These are phyloP conservation scores for Amphipyra berbera DNA, from an alignment of 2,888 invertebrate genomes.

Conservation along the genomic window DNA sequence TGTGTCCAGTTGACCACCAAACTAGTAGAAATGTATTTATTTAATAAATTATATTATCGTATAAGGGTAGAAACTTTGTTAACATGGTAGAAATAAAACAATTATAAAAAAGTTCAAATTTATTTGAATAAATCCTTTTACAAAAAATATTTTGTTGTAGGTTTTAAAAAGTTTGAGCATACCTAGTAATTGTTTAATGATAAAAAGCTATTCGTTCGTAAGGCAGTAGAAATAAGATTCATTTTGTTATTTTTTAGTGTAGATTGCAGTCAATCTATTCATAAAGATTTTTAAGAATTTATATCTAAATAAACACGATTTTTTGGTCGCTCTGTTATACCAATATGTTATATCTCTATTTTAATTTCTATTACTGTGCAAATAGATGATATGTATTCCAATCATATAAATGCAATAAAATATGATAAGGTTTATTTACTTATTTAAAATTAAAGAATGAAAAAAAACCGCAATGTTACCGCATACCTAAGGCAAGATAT, in stretches of 20 bases:
- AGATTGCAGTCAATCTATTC: neutral
- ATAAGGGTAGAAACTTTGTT: no score
- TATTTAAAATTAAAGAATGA: neutral
- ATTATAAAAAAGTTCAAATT: slow-evolving; percentile 31
- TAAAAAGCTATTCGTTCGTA: slow-evolving; percentile 26
- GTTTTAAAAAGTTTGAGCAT: slow-evolving; percentile 47
- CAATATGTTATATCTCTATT: neutral
- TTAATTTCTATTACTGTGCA: no score
- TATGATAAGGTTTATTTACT: no score
- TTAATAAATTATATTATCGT: no score
- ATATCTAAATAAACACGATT: no score
- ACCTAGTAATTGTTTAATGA: slow-evolving; percentile 14
- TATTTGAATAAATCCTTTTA: slow-evolving; percentile 52
- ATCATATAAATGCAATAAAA: no score
- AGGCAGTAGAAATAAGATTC: slow-evolving; percentile 21
- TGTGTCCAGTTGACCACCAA: no score
- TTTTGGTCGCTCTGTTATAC: no score
- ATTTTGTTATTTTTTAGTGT: neutral
- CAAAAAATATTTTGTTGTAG: slow-evolving; percentile 46
- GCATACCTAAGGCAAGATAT: slow-evolving; percentile 28
- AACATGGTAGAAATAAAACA: slow-evolving; percentile 26
- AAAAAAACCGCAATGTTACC: neutral
- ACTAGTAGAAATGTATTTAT: no score
- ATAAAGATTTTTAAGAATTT: no score
- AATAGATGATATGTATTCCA: no score